These are phyloP conservation scores for Petaurus breviceps DNA, from an alignment of 2,113 vertebrate species.

Conservation along the genomic window DNA sequence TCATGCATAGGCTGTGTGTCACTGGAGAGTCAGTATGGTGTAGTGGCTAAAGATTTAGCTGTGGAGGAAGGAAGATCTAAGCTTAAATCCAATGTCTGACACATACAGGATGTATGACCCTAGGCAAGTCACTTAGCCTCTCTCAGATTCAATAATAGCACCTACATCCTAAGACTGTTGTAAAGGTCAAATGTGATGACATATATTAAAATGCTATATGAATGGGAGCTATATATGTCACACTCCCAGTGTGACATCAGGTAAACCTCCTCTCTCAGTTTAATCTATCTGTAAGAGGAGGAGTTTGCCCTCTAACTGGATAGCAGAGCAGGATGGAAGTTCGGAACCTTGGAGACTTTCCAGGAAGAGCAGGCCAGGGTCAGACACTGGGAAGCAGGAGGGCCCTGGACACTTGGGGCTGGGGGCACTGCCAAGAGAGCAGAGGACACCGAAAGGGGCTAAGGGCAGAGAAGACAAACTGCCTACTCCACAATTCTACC, in stretches of 20 bases:
- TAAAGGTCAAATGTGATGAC: not conserved
- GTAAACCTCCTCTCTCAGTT: not conserved
- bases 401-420: not conserved
- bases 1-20: not conserved
- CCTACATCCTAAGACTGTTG: not conserved
- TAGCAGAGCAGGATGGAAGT: not conserved
- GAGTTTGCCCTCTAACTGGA: accelerated
- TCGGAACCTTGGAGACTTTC: not conserved
- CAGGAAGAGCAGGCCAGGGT: not conserved
- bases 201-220: not conserved
- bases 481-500: not conserved
- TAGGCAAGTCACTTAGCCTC: not conserved
- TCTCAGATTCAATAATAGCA: not conserved
- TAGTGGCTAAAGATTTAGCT: not conserved
- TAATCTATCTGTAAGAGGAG: not conserved
- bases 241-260: not conserved
- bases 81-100: not conserved
- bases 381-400: not conserved
- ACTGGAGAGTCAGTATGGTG: not conserved
- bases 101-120: not conserved
- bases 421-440: not conserved
- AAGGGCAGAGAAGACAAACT: not conserved
- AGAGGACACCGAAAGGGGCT: not conserved
- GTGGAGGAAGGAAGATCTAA: not conserved
- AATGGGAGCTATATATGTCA: not conserved